Conservation (phyloP, 1,140 invertebrate species). For the Sitobion miscanthi region DNA sequence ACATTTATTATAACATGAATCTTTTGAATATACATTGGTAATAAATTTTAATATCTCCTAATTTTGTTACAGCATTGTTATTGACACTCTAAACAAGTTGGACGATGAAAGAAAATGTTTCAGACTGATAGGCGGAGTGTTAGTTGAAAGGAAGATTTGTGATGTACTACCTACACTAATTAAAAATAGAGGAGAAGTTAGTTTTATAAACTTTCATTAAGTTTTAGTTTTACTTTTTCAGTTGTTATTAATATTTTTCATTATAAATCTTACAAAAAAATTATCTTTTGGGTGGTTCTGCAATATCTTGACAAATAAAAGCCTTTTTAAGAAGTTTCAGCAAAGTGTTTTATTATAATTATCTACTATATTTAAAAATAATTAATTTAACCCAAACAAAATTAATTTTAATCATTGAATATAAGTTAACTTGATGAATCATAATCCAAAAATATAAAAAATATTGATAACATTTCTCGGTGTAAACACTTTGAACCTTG, state of each 20-base stretch:
- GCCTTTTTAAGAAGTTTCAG: neutral
- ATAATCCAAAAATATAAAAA: neutral
- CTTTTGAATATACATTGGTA: neutral
- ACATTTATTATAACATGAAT: neutral
- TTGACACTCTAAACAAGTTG: slow-evolving; percentile 89
- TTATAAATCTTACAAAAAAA: neutral
- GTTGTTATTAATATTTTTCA: neutral
- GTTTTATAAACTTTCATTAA: neutral
- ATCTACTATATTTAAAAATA: neutral
- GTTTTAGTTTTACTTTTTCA: neutral
- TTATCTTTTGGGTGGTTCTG: neutral
- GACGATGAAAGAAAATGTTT: slow-evolving; percentile 89
- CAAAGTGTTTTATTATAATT: neutral
- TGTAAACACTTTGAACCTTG: neutral
- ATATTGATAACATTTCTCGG: neutral
- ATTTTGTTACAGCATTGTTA: slow-evolving; percentile 81
- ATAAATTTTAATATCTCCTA: slow-evolving; percentile 28
- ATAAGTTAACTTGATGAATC: neutral
- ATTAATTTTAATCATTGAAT: neutral
- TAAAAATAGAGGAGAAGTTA: slow-evolving; percentile 81
- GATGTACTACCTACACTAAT: slow-evolving; percentile 86
- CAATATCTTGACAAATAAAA: neutral
- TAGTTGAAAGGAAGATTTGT: slow-evolving; percentile 90
- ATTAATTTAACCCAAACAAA: no score
- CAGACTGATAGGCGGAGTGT: slow-evolving; percentile 88